These are phyloP conservation scores for Eleginops maclovinus DNA, from an alignment of 2,113 vertebrate species.

Conservation along the genomic window DNA sequence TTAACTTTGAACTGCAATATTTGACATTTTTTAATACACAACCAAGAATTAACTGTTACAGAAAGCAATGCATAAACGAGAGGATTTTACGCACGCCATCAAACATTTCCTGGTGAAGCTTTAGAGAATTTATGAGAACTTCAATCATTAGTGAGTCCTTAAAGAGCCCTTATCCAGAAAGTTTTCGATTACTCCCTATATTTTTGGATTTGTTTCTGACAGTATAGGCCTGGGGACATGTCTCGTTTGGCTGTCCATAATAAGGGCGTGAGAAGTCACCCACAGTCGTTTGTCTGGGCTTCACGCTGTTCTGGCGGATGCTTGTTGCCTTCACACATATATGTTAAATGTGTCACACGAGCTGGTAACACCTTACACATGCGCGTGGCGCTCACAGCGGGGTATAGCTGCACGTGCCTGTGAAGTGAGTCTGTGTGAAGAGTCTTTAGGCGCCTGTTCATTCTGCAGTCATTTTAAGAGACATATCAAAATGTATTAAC, in stretches of 20 bases:
- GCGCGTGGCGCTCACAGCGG: slow-evolving; percentile 32
- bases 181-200: background rate
- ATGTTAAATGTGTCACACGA: slow-evolving; percentile 46
- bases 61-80: background rate
- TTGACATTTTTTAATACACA: background rate
- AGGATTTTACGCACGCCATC: slow-evolving; percentile 13
- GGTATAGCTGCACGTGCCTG: slow-evolving; percentile 39
- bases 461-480: background rate
- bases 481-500: background rate
- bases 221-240: background rate
- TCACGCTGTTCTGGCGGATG: slow-evolving; percentile 55
- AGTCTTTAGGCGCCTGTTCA: background rate
- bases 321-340: slow-evolving; percentile 13
- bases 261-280: slow-evolving; percentile 7
- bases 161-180: background rate
- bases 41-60: background rate
- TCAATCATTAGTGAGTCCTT: background rate
- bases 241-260: background rate
- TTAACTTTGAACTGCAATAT: background rate
- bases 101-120: background rate
- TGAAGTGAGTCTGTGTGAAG: too few species aligned
- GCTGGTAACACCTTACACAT: slow-evolving; percentile 28
- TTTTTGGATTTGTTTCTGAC: background rate
- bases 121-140: background rate
- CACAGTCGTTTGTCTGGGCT: slow-evolving; percentile 22